A percentile compares a stretch with the other conserved stretches of the same genome.
phyloP scores from a whole-genome alignment of 2,113 vertebrate species.

The Carassius auratus region DNA sequence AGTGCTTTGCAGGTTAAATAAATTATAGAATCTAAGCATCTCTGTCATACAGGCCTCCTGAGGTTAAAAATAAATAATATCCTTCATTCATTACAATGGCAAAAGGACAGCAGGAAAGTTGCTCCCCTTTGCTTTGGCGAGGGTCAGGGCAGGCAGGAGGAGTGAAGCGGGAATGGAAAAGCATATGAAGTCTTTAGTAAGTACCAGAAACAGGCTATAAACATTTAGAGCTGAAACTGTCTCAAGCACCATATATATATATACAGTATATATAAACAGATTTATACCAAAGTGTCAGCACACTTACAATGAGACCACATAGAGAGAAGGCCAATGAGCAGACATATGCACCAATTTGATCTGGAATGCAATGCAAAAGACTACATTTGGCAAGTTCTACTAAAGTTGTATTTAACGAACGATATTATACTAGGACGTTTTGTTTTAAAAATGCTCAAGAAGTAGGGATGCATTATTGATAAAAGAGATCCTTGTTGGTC shows the following conservation, averaged over 20 bases:
- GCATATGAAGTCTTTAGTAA: conserved; percentile 60
- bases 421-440: not conserved
- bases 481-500: conserved; percentile 27
- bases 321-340: conserved; percentile 62
- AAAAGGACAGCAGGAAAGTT: conserved; percentile 52
- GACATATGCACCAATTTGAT: not conserved
- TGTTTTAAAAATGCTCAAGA: not conserved
- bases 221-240: conserved; percentile 79
- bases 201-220: conserved; percentile 69
- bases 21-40: conserved; percentile 78
- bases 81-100: conserved; percentile 72
- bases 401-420: not conserved
- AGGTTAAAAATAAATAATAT: conserved; percentile 82
- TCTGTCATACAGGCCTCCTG: conserved; percentile 75
- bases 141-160: conserved; percentile 44
- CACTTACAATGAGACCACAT: conserved; percentile 76
- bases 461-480: not conserved
- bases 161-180: conserved; percentile 67
- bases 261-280: conserved; percentile 63
- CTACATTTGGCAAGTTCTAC: not conserved
- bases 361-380: not conserved
- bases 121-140: conserved; percentile 57
- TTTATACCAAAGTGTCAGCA: conserved; percentile 69
- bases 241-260: conserved; percentile 77
- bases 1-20: conserved; percentile 80